Conservation (phyloP, 2,113 vertebrate species). For the Engystomops pustulosus region DNA sequence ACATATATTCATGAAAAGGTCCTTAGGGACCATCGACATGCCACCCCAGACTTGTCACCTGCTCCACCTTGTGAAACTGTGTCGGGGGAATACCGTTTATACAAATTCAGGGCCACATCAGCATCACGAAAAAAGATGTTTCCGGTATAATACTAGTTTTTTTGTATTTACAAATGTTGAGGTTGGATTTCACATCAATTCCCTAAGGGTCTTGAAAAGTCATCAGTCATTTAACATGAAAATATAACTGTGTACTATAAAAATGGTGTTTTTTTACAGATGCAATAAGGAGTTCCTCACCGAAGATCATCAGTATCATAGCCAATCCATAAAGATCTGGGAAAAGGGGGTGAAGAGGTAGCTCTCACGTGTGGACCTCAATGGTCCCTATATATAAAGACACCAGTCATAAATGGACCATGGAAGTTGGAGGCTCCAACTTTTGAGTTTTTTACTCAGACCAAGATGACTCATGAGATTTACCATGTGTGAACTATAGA, state of each 20-base stretch:
- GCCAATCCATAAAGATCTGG: not conserved
- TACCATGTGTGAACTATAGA: too few relatives aligned
- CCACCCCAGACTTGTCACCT: constrained; percentile 22
- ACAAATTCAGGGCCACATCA: not conserved
- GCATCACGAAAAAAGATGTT: not conserved
- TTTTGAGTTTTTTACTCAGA: too few relatives aligned
- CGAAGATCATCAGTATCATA: too few relatives aligned
- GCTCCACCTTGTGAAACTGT: not conserved
- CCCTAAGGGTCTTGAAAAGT: not conserved
- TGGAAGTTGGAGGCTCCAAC: too few relatives aligned
- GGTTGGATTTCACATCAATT: not conserved
- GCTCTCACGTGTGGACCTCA: too few relatives aligned
- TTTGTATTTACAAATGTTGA: not conserved
- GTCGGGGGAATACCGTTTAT: constrained; percentile 46
- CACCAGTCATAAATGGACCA: too few relatives aligned
- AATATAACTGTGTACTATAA: too few relatives aligned
- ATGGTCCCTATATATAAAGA: too few relatives aligned
- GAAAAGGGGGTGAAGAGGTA: not conserved
- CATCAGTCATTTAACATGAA: not conserved
- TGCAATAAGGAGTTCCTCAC: not conserved
- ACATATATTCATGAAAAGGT: not conserved
- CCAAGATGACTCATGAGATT: too few relatives aligned
- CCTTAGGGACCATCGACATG: not conserved
- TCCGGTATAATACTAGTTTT: not conserved
- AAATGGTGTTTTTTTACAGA: not conserved